phyloP scores from a whole-genome alignment of 2,797 vertebrate species.

The Xenentodon cancila region DNA sequence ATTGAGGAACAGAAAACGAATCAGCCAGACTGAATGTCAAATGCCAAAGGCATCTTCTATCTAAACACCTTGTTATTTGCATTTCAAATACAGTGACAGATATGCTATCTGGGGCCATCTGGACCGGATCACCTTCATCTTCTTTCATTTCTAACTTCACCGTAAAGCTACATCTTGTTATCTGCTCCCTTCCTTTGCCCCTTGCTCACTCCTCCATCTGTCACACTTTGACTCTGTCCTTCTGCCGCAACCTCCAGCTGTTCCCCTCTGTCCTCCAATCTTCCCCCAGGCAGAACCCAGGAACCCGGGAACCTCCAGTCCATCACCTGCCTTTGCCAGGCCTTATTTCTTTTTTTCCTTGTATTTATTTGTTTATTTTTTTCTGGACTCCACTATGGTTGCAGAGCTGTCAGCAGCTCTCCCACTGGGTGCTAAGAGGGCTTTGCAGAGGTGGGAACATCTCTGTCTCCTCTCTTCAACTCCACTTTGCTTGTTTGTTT shows the following conservation, averaged over 20 bases:
- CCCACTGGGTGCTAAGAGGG: slow-evolving; percentile 71
- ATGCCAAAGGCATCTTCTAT: slow-evolving; percentile 19
- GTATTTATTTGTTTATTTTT: not conserved
- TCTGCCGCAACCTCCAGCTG: slow-evolving; percentile 32
- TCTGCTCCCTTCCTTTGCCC: slow-evolving; percentile 29
- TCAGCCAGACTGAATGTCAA: slow-evolving; percentile 20
- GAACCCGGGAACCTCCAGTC: slow-evolving; percentile 24
- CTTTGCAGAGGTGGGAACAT: slow-evolving; percentile 72
- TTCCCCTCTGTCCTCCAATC: slow-evolving; percentile 43
- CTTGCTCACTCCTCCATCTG: slow-evolving; percentile 54
- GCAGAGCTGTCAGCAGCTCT: slow-evolving; percentile 63
- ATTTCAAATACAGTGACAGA: slow-evolving; percentile 15
- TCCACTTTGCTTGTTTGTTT: slow-evolving; percentile 12
- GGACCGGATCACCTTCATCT: slow-evolving; percentile 49
- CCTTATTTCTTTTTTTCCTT: slow-evolving; percentile 4
- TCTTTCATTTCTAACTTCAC: slow-evolving; percentile 21
- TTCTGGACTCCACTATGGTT: slow-evolving; percentile 21
- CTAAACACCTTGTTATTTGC: slow-evolving; percentile 6
- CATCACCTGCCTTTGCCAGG: not conserved
- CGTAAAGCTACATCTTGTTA: slow-evolving; percentile 19
- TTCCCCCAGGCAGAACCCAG: slow-evolving; percentile 10
- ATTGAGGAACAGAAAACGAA: slow-evolving; percentile 40
- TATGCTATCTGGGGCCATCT: slow-evolving; percentile 29
- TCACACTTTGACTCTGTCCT: slow-evolving; percentile 29
- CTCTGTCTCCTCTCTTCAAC: slow-evolving; percentile 54